phyloP scores from a whole-genome alignment of 2,797 vertebrate species.

The Accipiter superciliosus region DNA sequence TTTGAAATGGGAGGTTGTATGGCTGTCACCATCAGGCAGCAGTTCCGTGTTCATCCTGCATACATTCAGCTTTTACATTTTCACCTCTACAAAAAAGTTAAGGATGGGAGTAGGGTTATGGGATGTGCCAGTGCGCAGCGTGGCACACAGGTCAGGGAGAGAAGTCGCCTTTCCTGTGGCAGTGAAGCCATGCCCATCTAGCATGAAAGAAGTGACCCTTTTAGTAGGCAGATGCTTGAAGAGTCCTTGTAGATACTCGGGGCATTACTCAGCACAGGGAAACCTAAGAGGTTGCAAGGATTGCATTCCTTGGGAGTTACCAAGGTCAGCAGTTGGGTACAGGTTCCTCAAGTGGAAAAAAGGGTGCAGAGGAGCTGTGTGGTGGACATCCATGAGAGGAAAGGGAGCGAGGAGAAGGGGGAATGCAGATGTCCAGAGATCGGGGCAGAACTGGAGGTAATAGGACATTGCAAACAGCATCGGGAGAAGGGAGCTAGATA shows the following conservation, averaged over 20 bases:
- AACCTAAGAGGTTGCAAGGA: neutral
- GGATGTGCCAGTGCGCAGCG: neutral
- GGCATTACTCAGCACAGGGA: constrained; percentile 8
- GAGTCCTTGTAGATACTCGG: neutral
- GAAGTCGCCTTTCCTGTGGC: neutral
- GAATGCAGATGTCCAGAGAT: neutral
- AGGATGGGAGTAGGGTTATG: neutral
- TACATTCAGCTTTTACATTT: neutral
- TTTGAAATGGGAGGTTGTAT: neutral
- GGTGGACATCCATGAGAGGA: neutral
- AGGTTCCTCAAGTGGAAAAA: neutral
- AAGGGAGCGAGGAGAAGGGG: neutral
- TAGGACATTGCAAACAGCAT: neutral
- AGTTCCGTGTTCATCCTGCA: neutral
- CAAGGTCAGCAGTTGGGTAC: neutral
- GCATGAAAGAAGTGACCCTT: neutral
- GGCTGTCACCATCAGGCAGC: neutral
- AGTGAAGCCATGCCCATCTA: neutral
- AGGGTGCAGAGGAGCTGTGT: neutral
- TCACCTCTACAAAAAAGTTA: neutral
- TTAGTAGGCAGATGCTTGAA: neutral
- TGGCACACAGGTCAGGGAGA: neutral
- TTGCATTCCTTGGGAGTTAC: neutral
- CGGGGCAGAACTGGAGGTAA: neutral
- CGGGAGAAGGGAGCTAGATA: neutral